Conservation (phyloP, 2,797 vertebrate species). For the Columba guinea region DNA sequence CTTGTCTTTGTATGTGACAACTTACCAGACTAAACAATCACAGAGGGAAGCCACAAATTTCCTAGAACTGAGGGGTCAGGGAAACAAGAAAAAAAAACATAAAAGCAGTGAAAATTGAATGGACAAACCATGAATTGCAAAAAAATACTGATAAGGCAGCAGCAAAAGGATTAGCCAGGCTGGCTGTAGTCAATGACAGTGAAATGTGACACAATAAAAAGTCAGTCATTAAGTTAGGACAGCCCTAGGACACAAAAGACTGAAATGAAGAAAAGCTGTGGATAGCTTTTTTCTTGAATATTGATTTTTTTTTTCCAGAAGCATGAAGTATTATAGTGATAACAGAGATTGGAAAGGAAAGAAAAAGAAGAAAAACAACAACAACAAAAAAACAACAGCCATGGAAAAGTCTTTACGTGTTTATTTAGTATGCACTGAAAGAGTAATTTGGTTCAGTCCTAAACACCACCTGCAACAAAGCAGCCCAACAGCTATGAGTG, state of each 20-base stretch:
- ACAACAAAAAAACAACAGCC: background rate
- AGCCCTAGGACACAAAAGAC: conserved; percentile 69
- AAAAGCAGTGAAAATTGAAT: conserved; percentile 48
- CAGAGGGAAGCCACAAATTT: background rate
- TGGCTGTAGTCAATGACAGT: conserved; percentile 49
- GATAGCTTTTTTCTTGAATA: conserved; percentile 74
- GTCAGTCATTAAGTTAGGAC: conserved; percentile 69
- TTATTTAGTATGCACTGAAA: conserved; percentile 60
- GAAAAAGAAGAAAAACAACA: background rate
- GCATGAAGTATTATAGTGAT: conserved; percentile 72
- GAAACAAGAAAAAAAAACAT: background rate
- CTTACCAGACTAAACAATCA: background rate
- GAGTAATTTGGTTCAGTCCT: conserved; percentile 62
- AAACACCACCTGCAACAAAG: conserved; percentile 52
- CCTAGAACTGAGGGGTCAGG: background rate
- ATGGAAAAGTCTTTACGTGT: conserved; percentile 42
- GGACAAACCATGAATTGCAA: conserved; percentile 61
- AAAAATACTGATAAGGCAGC: conserved; percentile 56
- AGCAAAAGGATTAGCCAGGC: conserved; percentile 68
- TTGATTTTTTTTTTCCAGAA: conserved; percentile 54
- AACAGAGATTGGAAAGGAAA: conserved; percentile 62
- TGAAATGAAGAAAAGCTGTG: conserved; percentile 72
- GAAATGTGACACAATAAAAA: conserved; percentile 71
- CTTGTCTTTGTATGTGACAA: conserved; percentile 20
- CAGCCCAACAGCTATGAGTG: background rate